A percentile compares a stretch with the other conserved stretches of the same genome.
These are phyloP conservation scores for Crotalus adamanteus DNA, from an alignment of 2,797 vertebrate genomes.

Conservation along the genomic window DNA sequence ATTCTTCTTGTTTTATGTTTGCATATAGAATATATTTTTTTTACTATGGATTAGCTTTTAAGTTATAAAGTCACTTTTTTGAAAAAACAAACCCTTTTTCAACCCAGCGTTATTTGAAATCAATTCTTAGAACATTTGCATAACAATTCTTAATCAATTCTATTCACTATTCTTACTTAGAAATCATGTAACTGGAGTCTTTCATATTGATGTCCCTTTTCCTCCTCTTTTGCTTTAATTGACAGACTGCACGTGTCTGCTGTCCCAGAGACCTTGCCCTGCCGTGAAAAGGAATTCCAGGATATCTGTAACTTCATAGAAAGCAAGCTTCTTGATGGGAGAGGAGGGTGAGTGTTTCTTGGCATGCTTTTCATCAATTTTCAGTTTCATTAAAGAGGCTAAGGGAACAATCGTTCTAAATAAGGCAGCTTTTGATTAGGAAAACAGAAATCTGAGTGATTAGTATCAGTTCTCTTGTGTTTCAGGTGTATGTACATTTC, in stretches of 20 bases:
- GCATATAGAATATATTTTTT: background rate
- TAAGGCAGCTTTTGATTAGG: background rate
- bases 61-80: background rate
- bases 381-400: background rate
- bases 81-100: background rate
- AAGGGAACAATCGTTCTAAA: background rate
- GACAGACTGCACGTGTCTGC: conserved; percentile 89
- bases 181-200: background rate
- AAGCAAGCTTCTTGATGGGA: conserved; percentile 88
- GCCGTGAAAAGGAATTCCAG: conserved; percentile 94
- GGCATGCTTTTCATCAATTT: background rate
- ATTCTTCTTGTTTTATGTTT: background rate
- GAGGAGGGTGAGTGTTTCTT: conserved; percentile 85
- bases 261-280: conserved; percentile 90
- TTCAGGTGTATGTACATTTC: conserved; percentile 97
- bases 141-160: background rate
- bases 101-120: background rate
- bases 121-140: background rate
- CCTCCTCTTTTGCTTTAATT: conserved; percentile 9
- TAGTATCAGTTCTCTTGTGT: conserved; percentile 10
- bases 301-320: conserved; percentile 96
- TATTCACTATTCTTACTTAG: background rate
- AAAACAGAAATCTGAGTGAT: background rate
- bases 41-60: background rate
- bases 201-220: background rate